Evolutionary conservation across 2,113 vertebrate genomes (phyloP).

Genomic region (Tauraco erythrolophus): DNA sequence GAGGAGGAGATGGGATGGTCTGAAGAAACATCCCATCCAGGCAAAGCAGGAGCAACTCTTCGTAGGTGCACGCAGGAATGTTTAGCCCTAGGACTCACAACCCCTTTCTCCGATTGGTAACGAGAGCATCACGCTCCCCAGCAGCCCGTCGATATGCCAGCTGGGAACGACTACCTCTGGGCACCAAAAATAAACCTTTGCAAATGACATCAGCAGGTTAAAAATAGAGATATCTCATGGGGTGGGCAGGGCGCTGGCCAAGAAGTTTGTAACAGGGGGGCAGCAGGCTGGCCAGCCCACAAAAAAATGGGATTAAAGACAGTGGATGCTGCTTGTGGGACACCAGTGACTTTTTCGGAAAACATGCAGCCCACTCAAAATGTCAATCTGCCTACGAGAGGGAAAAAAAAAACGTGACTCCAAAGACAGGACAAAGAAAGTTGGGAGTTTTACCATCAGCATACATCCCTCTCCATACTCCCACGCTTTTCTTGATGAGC

Average conservation of each 20-base stretch:
- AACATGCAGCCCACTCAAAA: neutral
- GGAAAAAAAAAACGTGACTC: neutral
- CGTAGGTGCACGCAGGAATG: neutral
- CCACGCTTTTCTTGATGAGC: neutral
- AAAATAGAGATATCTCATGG: neutral
- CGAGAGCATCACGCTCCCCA: neutral
- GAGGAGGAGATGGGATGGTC: neutral
- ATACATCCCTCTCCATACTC: rapidly evolving
- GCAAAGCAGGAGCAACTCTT: neutral
- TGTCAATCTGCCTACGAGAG: neutral
- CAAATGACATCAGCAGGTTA: neutral
- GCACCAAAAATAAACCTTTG: neutral
- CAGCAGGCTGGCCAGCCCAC: neutral
- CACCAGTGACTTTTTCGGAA: neutral
- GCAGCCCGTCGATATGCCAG: neutral
- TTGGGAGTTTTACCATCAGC: neutral
- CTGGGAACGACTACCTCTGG: neutral
- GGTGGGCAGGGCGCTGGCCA: neutral
- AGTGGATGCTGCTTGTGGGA: neutral
- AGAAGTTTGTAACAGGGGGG: rapidly evolving
- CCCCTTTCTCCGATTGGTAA: neutral
- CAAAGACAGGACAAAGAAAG: neutral
- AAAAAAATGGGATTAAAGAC: neutral
- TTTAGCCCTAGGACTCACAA: neutral
- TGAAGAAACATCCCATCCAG: neutral